These are phyloP conservation scores for Aproaerema taeniolella DNA, from an alignment of 2,888 invertebrate species.

Conservation along the genomic window DNA sequence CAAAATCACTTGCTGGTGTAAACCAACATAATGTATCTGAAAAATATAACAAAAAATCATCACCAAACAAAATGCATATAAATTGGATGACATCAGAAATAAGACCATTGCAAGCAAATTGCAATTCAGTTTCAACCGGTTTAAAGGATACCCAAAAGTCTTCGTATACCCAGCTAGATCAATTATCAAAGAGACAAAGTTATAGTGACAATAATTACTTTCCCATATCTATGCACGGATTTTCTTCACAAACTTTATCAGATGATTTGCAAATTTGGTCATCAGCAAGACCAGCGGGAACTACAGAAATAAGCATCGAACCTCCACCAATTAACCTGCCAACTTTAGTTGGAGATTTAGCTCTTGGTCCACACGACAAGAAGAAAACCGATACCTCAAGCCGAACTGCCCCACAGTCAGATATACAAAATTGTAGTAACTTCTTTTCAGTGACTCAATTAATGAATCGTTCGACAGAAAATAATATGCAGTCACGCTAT, in stretches of 20 bases:
- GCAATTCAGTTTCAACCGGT: conserved; percentile 38
- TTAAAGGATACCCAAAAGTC: conserved; percentile 49
- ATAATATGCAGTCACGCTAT: conserved; percentile 51
- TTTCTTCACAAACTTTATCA: conserved; percentile 48
- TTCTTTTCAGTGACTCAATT: conserved; percentile 68
- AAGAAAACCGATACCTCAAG: conserved; percentile 51
- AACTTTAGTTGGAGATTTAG: conserved; percentile 65
- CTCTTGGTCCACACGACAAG: conserved; percentile 66
- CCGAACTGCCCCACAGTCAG: conserved; percentile 42
- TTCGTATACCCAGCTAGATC: conserved; percentile 43
- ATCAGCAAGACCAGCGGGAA: conserved; percentile 57
- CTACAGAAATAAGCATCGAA: conserved; percentile 68
- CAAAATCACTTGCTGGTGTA: conserved; percentile 40
- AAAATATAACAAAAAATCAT: conserved; percentile 64
- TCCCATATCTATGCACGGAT: conserved; percentile 63
- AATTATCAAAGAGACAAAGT: conserved; percentile 48
- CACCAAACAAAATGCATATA: conserved; percentile 64
- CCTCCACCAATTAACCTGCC: conserved; percentile 69
- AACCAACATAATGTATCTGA: conserved; percentile 45
- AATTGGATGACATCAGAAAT: conserved; percentile 74
- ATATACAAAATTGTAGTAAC: conserved; percentile 61
- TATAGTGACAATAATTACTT: conserved; percentile 57
- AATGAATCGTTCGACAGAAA: conserved; percentile 60
- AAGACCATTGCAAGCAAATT: conserved; percentile 56
- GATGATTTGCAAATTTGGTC: conserved; percentile 67